These are phyloP conservation scores for Papilio machaon DNA, from an alignment of 1,140 invertebrate genomes.

Conservation along the genomic window DNA sequence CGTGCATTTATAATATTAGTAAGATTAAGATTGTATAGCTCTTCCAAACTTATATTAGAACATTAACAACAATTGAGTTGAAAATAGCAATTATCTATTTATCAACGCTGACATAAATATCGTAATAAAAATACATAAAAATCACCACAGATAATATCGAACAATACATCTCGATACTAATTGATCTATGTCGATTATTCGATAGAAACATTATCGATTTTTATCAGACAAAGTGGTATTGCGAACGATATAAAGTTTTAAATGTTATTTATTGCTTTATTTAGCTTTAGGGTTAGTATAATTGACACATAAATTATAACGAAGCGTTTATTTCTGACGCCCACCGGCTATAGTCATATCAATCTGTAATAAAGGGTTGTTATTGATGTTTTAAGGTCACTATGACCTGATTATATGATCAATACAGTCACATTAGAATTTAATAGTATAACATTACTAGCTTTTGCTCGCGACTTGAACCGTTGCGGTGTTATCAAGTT, in stretches of 20 bases:
- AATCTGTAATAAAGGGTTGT: constrained; percentile 31
- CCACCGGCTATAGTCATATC: constrained; percentile 29
- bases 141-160: constrained; percentile 19
- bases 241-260: constrained; percentile 13
- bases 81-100: constrained; percentile 38
- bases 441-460: not conserved
- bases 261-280: constrained; percentile 32
- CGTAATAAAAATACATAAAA: constrained; percentile 32
- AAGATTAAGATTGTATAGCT: not conserved
- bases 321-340: constrained; percentile 30
- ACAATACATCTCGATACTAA: constrained; percentile 36
- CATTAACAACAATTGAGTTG: not conserved
- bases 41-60: constrained; percentile 19
- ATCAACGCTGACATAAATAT: constrained; percentile 34
- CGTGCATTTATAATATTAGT: not conserved
- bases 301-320: constrained; percentile 32
- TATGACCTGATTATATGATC: constrained; percentile 14
- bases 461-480: no score
- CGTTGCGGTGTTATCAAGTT: no score
- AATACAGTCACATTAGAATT: not conserved
- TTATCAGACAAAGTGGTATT: constrained; percentile 32
- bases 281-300: constrained; percentile 34
- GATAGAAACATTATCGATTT: constrained; percentile 31
- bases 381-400: not conserved
- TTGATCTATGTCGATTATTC: constrained; percentile 34